Evolutionary conservation across 2,113 vertebrate species (phyloP).

Genomic region (Furnarius figulus): DNA sequence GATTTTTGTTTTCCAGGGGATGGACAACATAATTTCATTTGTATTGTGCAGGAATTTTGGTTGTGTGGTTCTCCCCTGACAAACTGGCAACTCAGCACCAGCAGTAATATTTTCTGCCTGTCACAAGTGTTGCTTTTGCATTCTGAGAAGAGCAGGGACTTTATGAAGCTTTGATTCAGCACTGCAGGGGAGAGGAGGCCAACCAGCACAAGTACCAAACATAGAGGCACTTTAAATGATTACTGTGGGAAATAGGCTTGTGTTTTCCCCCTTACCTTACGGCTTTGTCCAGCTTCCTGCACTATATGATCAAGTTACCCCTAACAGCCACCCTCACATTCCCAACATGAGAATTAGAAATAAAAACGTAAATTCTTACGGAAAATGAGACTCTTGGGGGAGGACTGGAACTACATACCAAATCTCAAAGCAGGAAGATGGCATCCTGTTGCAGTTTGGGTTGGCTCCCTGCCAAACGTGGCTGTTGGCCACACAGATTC

Average conservation of each 20-base stretch:
- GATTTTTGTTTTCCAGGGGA: neutral
- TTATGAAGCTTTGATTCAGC: conserved; percentile 56
- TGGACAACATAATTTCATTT: neutral
- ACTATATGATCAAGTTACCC: neutral
- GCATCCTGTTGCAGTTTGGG: neutral
- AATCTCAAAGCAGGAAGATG: neutral
- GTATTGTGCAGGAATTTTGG: neutral
- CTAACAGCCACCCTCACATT: neutral
- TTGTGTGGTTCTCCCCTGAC: neutral
- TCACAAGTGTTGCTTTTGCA: conserved; percentile 35
- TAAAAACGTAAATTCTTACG: neutral
- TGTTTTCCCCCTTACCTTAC: neutral
- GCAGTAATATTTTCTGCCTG: conserved; percentile 32
- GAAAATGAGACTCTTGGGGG: neutral
- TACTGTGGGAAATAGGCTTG: neutral
- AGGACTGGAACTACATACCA: neutral
- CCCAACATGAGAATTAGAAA: neutral
- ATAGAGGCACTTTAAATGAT: neutral
- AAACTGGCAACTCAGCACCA: neutral
- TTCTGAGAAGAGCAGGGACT: conserved; percentile 24
- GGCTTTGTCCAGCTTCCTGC: neutral
- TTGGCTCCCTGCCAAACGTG: too few species aligned
- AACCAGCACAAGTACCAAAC: neutral
- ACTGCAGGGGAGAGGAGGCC: conserved; percentile 34
- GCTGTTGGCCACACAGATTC: too few species aligned